Conservation (phyloP, 1,140 invertebrate species). For the Meloidogyne exigua region DNA sequence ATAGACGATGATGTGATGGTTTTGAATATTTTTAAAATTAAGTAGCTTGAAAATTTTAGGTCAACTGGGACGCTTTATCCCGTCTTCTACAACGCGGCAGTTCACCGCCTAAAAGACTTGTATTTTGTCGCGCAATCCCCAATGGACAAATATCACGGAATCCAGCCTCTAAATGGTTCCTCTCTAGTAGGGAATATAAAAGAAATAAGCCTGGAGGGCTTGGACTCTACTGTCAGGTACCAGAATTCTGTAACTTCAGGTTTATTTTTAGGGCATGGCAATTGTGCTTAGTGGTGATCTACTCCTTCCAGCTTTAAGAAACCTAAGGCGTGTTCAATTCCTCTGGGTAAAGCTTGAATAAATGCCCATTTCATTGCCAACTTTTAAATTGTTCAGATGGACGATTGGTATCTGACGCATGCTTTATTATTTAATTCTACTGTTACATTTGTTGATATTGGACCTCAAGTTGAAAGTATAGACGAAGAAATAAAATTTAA, state of each 20-base stretch:
- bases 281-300: conserved; percentile 39
- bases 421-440: conserved; percentile 33
- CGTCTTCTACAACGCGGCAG: neutral
- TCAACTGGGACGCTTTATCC: conserved; percentile 13
- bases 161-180: conserved; percentile 41
- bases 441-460: conserved; percentile 42
- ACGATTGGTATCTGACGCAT: conserved; percentile 47
- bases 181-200: conserved; percentile 11
- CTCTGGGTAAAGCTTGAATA: conserved; percentile 32
- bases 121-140: conserved; percentile 38
- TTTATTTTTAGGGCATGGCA: conserved; percentile 41
- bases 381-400: conserved; percentile 33
- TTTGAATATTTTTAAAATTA: conserved; percentile 4
- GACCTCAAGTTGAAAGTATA: conserved; percentile 27
- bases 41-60: neutral
- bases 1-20: conserved; percentile 44
- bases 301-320: conserved; percentile 21
- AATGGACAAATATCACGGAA: conserved; percentile 42
- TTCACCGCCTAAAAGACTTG: conserved; percentile 8
- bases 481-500: conserved; percentile 25
- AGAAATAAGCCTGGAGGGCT: conserved; percentile 27
- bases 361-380: neutral
- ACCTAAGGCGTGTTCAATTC: conserved; percentile 35
- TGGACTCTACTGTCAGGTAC: conserved; percentile 39
- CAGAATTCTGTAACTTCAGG: no score